Percentiles rank a stretch among this genome's conserved stretches.
Conservation (phyloP, 2,113 vertebrate genomes). For the Rafetus swinhoei region DNA sequence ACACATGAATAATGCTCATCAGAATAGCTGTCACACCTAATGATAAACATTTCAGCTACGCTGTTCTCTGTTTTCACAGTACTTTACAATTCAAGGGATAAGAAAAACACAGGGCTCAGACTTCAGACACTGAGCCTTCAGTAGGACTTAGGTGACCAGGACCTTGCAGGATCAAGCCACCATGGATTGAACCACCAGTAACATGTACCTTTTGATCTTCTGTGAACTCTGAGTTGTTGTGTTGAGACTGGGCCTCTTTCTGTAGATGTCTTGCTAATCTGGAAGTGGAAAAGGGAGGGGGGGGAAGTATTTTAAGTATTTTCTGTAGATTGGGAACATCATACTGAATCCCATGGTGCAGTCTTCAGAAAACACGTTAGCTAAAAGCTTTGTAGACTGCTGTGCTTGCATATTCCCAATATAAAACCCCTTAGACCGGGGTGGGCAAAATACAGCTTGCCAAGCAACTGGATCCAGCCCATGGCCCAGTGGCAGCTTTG, state of each 20-base stretch:
- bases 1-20: not conserved
- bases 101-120: not conserved
- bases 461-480: too few species aligned
- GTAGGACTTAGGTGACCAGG: not conserved
- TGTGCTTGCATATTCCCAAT: not conserved
- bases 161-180: not conserved
- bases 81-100: not conserved
- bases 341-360: not conserved
- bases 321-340: not conserved
- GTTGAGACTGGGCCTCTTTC: conserved; percentile 92
- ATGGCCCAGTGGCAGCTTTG: too few species aligned
- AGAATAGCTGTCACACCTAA: conserved; percentile 14
- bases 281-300: conserved; percentile 35
- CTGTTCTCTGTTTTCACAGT: not conserved
- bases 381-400: not conserved
- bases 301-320: not conserved
- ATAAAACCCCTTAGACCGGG: not conserved
- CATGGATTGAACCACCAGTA: not conserved
- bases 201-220: conserved; percentile 95
- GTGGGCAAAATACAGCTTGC: too few species aligned
- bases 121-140: not conserved
- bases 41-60: not conserved
- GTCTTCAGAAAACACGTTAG: not conserved
- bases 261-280: conserved; percentile 97
- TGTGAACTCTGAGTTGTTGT: conserved; percentile 92